Evolutionary conservation across 2,888 invertebrate genomes (phyloP).

Genomic region (Hydrotaea cyrtoneurina): DNA sequence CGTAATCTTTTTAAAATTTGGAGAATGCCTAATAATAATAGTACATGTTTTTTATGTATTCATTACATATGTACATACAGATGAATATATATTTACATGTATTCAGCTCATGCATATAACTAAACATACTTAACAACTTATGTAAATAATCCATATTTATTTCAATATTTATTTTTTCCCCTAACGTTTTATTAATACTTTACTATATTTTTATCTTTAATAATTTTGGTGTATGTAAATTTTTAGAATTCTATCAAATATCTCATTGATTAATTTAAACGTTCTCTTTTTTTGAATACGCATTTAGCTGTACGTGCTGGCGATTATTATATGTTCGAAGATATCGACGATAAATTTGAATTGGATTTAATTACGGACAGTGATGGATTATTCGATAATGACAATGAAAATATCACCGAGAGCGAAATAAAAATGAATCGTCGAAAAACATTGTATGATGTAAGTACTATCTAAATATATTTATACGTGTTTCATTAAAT

Average conservation of each 20-base stretch:
- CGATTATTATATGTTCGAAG: conserved; percentile 99
- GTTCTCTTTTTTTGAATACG: not conserved
- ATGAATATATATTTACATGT: conserved; percentile 17
- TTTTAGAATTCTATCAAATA: not conserved
- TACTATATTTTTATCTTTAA: not conserved
- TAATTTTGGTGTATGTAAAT: conserved; percentile 22
- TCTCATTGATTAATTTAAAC: not conserved
- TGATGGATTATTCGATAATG: conserved; percentile 82
- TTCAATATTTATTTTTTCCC: not conserved
- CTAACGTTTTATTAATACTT: conserved; percentile 7
- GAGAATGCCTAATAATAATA: conserved; percentile 17
- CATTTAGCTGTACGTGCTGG: conserved; percentile 95
- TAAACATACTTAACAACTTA: not conserved
- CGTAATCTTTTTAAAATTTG: conserved; percentile 5
- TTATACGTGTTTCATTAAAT: not conserved
- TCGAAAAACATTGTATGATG: conserved; percentile 78
- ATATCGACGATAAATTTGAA: conserved; percentile 91
- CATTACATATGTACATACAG: not conserved
- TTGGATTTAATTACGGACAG: conserved; percentile 84
- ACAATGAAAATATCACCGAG: conserved; percentile 76
- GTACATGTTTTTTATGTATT: not conserved
- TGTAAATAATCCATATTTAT: conserved; percentile 19
- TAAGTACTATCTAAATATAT: conserved; percentile 72
- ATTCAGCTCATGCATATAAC: not conserved
- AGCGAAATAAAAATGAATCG: conserved; percentile 79